phyloP scores from a whole-genome alignment of 2,797 vertebrate species.

The Decapterus maruadsi region DNA sequence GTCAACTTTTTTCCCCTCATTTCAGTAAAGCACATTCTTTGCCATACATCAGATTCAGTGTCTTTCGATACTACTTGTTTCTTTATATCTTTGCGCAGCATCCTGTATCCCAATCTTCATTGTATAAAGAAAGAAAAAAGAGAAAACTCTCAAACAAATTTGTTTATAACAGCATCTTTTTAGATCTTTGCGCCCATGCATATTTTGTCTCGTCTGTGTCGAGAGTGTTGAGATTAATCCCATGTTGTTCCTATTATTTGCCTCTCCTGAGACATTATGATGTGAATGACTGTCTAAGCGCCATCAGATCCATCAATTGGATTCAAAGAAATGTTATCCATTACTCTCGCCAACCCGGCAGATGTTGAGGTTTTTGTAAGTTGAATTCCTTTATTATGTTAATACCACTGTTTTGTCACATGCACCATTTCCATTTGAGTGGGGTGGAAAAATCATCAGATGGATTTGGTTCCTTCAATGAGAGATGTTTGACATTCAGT shows the following conservation, averaged over 20 bases:
- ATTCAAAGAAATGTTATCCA: conserved; percentile 87
- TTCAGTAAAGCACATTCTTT: background rate
- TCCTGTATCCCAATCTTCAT: conserved; percentile 13
- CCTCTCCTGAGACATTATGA: conserved; percentile 84
- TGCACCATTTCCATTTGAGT: conserved; percentile 84
- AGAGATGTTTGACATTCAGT: conserved; percentile 85
- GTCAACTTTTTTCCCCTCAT: conserved; percentile 15
- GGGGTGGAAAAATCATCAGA: conserved; percentile 82
- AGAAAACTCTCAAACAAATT: conserved; percentile 67
- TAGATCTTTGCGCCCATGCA: conserved; percentile 72
- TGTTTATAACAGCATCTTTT: conserved; percentile 69
- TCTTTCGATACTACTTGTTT: conserved; percentile 18
- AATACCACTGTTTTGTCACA: conserved; percentile 83
- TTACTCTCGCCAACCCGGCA: conserved; percentile 81
- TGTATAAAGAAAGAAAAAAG: conserved; percentile 40
- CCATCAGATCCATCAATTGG: conserved; percentile 85
- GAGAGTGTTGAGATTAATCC: conserved; percentile 82
- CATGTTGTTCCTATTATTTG: conserved; percentile 84
- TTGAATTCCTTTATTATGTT: conserved; percentile 86
- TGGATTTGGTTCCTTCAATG: conserved; percentile 82
- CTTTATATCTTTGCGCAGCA: conserved; percentile 23
- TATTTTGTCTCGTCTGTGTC: conserved; percentile 78
- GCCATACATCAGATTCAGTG: background rate
- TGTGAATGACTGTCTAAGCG: conserved; percentile 83
- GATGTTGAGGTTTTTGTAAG: conserved; percentile 86